Conservation (phyloP, 1,140 invertebrate genomes). For the Popillia japonica region DNA sequence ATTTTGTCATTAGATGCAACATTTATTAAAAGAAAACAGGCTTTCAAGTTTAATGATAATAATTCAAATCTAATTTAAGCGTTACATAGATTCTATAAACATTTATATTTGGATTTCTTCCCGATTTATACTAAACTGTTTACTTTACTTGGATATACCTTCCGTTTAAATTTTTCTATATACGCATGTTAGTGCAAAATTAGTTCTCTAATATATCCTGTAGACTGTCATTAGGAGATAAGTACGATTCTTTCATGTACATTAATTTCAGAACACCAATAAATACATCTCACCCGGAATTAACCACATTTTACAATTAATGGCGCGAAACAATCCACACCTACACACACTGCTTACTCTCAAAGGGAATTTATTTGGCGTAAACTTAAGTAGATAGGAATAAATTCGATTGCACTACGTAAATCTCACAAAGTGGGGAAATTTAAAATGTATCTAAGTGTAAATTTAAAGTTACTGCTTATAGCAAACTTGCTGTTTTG, state of each 20-base stretch:
- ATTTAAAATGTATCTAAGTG: not conserved
- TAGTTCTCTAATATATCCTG: not conserved
- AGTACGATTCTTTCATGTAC: not conserved
- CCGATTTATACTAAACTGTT: no score
- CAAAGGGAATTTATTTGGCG: conserved; percentile 3
- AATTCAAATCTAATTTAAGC: no score
- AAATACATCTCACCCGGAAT: not conserved
- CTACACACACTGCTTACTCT: not conserved
- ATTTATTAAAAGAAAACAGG: no score
- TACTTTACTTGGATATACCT: not conserved
- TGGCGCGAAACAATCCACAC: conserved; percentile 5
- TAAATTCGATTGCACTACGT: not conserved
- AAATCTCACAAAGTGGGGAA: not conserved
- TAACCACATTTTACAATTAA: conserved; percentile 6
- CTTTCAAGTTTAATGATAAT: no score
- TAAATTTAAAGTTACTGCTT: not conserved
- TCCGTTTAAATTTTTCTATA: not conserved
- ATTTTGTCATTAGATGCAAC: no score
- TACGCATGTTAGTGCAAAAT: not conserved
- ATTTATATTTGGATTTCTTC: no score
- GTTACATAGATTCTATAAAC: no score
- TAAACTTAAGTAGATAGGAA: not conserved
- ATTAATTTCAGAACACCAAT: not conserved
- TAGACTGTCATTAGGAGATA: not conserved
- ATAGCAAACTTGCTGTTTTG: not conserved